Evolutionary conservation across 2,797 vertebrate species (phyloP).

Genomic region (Hapalemur alaotrensis): DNA sequence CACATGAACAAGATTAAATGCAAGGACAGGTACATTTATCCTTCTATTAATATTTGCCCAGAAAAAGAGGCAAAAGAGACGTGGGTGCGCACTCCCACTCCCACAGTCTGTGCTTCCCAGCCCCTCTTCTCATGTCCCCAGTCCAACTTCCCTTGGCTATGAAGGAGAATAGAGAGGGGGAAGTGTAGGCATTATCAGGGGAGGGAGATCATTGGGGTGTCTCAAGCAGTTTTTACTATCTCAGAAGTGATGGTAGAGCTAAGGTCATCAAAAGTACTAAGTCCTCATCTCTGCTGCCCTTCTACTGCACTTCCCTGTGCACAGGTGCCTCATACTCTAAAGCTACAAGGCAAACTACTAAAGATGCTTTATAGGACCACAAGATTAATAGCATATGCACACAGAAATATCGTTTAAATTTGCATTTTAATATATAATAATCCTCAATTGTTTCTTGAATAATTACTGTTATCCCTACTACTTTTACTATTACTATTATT

Average conservation of each 20-base stretch:
- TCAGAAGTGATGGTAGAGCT: neutral
- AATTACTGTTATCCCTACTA: neutral
- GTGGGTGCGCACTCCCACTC: neutral
- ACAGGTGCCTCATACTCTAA: neutral
- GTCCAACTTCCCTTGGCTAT: neutral
- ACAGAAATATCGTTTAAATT: neutral
- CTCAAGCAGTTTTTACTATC: neutral
- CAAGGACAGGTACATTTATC: neutral
- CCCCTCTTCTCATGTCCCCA: neutral
- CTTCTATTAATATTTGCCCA: neutral
- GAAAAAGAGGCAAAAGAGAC: neutral
- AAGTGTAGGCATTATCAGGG: too few species aligned
- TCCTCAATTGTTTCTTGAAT: constrained; percentile 26
- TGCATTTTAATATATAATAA: constrained; percentile 37
- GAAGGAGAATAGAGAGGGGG: neutral
- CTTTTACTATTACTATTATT: neutral
- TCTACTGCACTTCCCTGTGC: neutral
- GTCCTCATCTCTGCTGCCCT: neutral
- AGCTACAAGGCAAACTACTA: neutral
- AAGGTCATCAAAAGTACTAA: neutral
- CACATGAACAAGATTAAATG: neutral
- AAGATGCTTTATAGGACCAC: neutral
- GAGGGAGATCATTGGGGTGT: neutral
- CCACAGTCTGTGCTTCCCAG: neutral
- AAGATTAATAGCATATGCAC: neutral